A percentile compares a stretch with the other conserved stretches of the same genome.
phyloP scores from a whole-genome alignment of 2,113 vertebrate genomes.

The Mobula hypostoma region DNA sequence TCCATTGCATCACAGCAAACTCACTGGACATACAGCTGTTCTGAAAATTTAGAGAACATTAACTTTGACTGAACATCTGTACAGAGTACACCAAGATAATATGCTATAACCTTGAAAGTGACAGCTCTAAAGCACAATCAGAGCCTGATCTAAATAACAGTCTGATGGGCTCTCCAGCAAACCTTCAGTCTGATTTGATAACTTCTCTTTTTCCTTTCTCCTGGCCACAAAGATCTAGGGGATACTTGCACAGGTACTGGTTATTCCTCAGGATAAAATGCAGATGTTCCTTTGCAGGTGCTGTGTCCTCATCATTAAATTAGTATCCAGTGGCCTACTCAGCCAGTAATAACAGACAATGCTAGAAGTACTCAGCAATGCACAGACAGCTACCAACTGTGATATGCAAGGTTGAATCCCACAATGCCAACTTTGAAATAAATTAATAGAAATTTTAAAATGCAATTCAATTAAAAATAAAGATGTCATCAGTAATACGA shows the following conservation, averaged over 20 bases:
- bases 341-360: too few species aligned
- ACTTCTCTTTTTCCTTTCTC: not conserved
- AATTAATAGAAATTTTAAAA: too few species aligned
- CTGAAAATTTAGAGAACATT: not conserved
- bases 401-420: too few species aligned
- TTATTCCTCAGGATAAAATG: not conserved
- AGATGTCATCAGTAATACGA: too few species aligned
- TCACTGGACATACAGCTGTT: not conserved
- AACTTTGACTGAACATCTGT: not conserved
- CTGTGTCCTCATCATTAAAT: too few species aligned
- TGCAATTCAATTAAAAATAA: too few species aligned
- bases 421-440: too few species aligned
- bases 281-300: not conserved
- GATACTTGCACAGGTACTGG: not conserved
- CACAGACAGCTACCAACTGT: too few species aligned
- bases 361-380: too few species aligned
- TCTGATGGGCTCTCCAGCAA: not conserved
- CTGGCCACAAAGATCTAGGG: not conserved
- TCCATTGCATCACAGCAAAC: not conserved
- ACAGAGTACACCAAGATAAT: not conserved
- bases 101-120: not conserved
- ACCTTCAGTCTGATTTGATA: not conserved
- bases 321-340: too few species aligned
- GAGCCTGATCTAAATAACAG: not conserved
- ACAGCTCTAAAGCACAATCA: not conserved